Evolutionary conservation across 1,140 invertebrate genomes (phyloP).

Genomic region (Spodoptera litura): DNA sequence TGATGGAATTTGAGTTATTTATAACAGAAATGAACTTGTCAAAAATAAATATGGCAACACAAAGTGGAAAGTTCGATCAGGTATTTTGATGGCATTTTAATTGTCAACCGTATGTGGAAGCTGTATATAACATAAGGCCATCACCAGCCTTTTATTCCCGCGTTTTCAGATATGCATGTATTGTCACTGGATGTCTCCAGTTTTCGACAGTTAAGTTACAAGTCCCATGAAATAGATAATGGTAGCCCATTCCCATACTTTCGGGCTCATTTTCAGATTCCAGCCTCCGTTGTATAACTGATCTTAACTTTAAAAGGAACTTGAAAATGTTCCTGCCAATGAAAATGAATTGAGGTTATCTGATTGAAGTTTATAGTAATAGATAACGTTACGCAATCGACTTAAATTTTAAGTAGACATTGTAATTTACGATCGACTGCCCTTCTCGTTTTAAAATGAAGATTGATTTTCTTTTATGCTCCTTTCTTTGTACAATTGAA

Average conservation of each 20-base stretch:
- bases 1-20: slow-evolving; percentile 26
- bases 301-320: not conserved
- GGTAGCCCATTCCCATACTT: too few relatives aligned
- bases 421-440: slow-evolving; percentile 9
- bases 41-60: slow-evolving; percentile 17
- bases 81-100: slow-evolving; percentile 3
- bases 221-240: too few relatives aligned
- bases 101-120: not conserved
- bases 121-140: too few relatives aligned
- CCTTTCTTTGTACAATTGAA: not conserved
- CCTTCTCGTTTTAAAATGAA: not conserved
- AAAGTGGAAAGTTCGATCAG: not conserved
- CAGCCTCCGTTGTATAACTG: too few relatives aligned
- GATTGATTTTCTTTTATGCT: slow-evolving; percentile 7
- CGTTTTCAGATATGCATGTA: too few relatives aligned
- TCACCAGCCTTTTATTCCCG: too few relatives aligned
- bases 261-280: too few relatives aligned
- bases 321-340: not conserved
- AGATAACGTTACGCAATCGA: slow-evolving; percentile 3
- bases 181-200: too few relatives aligned
- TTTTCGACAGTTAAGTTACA: too few relatives aligned
- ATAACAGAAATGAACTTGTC: slow-evolving; percentile 4
- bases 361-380: not conserved
- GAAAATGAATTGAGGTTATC: slow-evolving; percentile 1
- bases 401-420: slow-evolving; percentile 27